phyloP scores from a whole-genome alignment of 2,888 invertebrate species.

The Anticlea derivata region DNA sequence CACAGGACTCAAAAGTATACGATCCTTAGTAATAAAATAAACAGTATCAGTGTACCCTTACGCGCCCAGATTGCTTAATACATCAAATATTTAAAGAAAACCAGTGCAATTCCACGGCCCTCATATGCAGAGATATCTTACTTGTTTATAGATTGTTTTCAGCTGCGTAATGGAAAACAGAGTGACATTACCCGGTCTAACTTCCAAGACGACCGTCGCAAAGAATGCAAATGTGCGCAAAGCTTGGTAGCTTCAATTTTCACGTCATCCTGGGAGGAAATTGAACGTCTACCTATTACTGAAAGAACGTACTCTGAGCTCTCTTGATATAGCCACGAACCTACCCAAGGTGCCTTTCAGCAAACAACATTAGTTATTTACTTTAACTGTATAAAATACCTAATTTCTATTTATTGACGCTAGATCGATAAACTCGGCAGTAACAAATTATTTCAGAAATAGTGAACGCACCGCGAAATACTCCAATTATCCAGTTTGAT shows the following conservation, averaged over 20 bases:
- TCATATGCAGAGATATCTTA: conserved; percentile 35
- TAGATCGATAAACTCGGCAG: too few species aligned
- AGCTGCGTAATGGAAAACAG: conserved; percentile 37
- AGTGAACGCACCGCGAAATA: conserved; percentile 4
- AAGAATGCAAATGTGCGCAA: conserved; percentile 13
- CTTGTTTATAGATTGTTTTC: conserved; percentile 41
- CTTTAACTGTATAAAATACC: too few species aligned
- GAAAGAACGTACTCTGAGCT: background rate
- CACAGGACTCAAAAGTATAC: conserved; percentile 22
- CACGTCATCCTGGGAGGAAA: conserved; percentile 18
- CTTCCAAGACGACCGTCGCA: conserved; percentile 13
- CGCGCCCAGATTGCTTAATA: conserved; percentile 38
- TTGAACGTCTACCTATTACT: conserved; percentile 5
- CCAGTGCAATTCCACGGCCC: conserved; percentile 40
- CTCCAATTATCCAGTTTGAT: conserved; percentile 26
- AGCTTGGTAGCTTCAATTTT: conserved; percentile 7
- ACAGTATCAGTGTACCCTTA: conserved; percentile 23
- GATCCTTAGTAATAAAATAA: conserved; percentile 29
- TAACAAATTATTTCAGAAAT: conserved; percentile 1
- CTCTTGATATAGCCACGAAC: too few species aligned
- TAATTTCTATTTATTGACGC: too few species aligned
- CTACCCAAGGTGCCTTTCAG: too few species aligned
- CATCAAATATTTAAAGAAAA: conserved; percentile 43
- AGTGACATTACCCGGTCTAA: conserved; percentile 32
- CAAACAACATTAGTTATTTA: too few species aligned